Conservation (phyloP, 2,797 vertebrate species). For the Gambelia wislizenii region DNA sequence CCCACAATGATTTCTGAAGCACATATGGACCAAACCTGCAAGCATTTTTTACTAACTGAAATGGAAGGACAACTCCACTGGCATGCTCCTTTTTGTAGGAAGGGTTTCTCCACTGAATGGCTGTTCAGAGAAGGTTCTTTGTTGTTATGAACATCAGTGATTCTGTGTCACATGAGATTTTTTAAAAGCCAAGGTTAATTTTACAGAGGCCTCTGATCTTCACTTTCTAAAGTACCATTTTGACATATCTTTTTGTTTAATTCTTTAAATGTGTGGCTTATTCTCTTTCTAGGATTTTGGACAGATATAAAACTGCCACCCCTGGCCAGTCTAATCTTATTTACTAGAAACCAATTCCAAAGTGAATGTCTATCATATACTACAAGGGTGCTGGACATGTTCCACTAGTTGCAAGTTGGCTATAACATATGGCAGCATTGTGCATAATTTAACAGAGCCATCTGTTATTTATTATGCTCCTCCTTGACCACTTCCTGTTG, state of each 20-base stretch:
- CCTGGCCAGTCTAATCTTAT: not conserved
- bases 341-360: not conserved
- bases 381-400: not conserved
- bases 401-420: not conserved
- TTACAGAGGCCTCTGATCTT: not conserved
- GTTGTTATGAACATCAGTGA: not conserved
- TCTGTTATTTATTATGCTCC: not conserved
- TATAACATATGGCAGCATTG: not conserved
- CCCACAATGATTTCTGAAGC: not conserved
- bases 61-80: too few species aligned
- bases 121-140: not conserved
- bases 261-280: not conserved
- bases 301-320: not conserved
- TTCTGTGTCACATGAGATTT: not conserved
- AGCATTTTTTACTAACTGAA: too few species aligned
- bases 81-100: too few species aligned
- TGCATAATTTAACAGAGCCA: not conserved
- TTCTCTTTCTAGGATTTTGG: not conserved
- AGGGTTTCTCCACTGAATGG: too few species aligned
- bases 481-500: not conserved
- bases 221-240: not conserved
- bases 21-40: not conserved
- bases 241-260: not conserved
- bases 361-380: not conserved
- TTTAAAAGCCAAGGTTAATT: not conserved